Evolutionary conservation across 2,888 invertebrate species (phyloP), one percentile per base, ranked within the genome.

Genomic region (Perdita meconis): DNA sequence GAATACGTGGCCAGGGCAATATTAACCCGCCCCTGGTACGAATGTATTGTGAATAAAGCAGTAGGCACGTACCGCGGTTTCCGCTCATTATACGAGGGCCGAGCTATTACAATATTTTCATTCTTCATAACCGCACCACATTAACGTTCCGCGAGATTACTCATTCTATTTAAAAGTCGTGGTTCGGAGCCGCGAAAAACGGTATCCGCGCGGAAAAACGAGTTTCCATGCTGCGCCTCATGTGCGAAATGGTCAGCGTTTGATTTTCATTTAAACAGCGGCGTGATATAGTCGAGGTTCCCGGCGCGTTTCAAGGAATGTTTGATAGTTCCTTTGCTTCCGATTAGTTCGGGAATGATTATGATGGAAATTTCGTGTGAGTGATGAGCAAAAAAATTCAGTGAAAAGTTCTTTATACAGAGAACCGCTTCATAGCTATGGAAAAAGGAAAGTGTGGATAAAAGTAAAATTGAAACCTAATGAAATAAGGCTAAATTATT

Each of bases 51-150:
- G 84, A 84, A 81, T 75, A 81, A 78, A 71, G 57, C 42, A 70
- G 57, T 55, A 60, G 74, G 40, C 81, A 72, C 74, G 74, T 78
- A 34, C 56, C 83, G 66, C 61, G 70, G 71, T 72, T 72, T 75
- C 40, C 44, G 63, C 64, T 78, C 67, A 75, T 84, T 81, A 72
- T 77, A 55, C 38, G 22, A 40, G 42, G 51, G 26, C 30, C 19
- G 59, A 64, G 61, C 84, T 83, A 84, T 83, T 83, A 83, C 81
- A 84, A 83, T 84, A 81, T 84, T 83, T 83, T 75, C 81, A 72
- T 78, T 78, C 71, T 81, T 82, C 64, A 69, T 63, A 61, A 68
- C 56, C 38, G 26, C 50, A 57, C 64, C 73, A 59, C 69, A 80
- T 83, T 80, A 30, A 80, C 76, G 63, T 47, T 44, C 8, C 36